Evolutionary conservation across 2,888 invertebrate genomes (phyloP).

Genomic region (Ctenicera cuprea): DNA sequence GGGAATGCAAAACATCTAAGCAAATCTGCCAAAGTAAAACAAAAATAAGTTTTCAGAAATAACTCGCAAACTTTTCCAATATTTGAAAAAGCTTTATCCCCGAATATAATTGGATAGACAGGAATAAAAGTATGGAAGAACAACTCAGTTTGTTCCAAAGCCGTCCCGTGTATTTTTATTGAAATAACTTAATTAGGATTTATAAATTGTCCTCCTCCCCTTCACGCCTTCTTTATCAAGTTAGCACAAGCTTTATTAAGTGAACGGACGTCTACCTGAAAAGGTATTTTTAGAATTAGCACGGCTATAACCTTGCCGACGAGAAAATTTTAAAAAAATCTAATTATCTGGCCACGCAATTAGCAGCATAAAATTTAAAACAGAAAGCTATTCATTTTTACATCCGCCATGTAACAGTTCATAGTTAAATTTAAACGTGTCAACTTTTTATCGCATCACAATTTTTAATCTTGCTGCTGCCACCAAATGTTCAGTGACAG

Average conservation of each 20-base stretch:
- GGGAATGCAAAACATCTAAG: constrained; percentile 29
- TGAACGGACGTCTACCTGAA: constrained; percentile 24
- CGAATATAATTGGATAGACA: constrained; percentile 46
- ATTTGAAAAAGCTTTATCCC: constrained; percentile 43
- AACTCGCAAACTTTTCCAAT: constrained; percentile 48
- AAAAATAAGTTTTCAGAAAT: constrained; percentile 39
- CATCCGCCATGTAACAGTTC: too few species aligned
- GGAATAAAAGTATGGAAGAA: constrained; percentile 45
- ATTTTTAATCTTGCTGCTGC: too few species aligned
- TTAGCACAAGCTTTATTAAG: constrained; percentile 32
- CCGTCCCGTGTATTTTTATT: constrained; percentile 37
- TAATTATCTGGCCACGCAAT: background rate
- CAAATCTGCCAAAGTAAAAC: constrained; percentile 35
- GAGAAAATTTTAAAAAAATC: background rate
- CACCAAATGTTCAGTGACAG: too few species aligned
- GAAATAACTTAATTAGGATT: constrained; percentile 42
- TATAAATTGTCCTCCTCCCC: constrained; percentile 32
- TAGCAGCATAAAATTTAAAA: too few species aligned
- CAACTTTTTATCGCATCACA: too few species aligned
- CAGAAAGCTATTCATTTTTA: too few species aligned
- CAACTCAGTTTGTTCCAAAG: constrained; percentile 36
- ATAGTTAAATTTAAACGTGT: too few species aligned
- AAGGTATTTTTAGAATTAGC: constrained; percentile 6
- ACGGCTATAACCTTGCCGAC: background rate
- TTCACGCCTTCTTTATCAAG: constrained; percentile 9